phyloP scores from a whole-genome alignment of 2,797 vertebrate genomes.

The Mionectes olivaceus region DNA sequence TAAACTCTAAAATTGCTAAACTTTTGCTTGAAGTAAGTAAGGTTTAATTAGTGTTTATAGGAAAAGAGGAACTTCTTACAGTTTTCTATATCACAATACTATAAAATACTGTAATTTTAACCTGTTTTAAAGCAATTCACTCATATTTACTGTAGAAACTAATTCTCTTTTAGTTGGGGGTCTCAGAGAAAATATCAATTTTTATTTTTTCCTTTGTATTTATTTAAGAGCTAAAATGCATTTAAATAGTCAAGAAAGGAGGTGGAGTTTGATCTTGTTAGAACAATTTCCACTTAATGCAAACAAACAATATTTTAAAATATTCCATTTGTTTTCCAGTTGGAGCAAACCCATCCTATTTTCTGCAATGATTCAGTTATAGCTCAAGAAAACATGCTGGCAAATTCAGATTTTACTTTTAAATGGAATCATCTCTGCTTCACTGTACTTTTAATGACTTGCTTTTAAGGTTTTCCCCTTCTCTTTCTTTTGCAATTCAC shows the following conservation, averaged over 20 bases:
- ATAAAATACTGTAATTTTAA: background rate
- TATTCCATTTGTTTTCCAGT: constrained; percentile 46
- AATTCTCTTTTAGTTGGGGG: background rate
- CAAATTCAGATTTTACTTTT: constrained; percentile 31
- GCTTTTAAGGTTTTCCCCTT: background rate
- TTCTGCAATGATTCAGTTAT: constrained; percentile 65
- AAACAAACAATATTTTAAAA: constrained; percentile 73
- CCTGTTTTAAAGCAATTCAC: background rate
- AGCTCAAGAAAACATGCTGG: constrained; percentile 41
- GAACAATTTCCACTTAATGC: constrained; percentile 48
- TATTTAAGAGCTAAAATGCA: constrained; percentile 48
- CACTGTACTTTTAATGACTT: background rate
- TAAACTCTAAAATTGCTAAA: background rate
- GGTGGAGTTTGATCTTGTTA: constrained; percentile 40
- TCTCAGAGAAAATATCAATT: constrained; percentile 31
- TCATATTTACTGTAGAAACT: background rate
- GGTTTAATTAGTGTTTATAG: background rate
- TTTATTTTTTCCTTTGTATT: background rate
- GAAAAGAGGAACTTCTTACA: background rate
- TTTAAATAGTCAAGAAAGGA: constrained; percentile 58
- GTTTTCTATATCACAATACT: background rate
- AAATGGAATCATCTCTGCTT: background rate
- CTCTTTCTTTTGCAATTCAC: background rate
- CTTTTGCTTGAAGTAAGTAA: background rate
- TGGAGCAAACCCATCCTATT: constrained; percentile 57